Evolutionary conservation across 2,888 invertebrate species (phyloP).

Genomic region (Pemphredon lugubris): DNA sequence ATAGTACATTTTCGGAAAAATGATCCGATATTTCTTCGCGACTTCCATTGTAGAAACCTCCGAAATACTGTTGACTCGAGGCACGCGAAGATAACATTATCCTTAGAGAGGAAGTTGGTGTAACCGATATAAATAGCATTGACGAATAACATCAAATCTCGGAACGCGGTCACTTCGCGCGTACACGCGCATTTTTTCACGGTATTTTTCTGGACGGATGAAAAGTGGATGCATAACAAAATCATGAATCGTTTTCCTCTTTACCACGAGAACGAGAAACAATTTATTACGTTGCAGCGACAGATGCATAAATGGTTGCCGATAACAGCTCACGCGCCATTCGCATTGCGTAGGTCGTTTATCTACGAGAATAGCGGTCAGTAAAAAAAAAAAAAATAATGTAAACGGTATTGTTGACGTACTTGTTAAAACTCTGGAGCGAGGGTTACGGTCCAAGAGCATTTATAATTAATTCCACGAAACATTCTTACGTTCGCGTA

Average conservation of each 20-base stretch:
- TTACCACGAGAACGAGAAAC: too few relatives aligned
- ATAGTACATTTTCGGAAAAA: too few relatives aligned
- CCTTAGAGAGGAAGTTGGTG: constrained; percentile 54
- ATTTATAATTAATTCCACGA: too few relatives aligned
- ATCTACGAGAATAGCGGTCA: constrained; percentile 5
- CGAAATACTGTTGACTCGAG: constrained; percentile 48
- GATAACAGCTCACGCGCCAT: neutral
- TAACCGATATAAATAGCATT: constrained; percentile 64
- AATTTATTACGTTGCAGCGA: too few relatives aligned
- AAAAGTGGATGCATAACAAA: too few relatives aligned
- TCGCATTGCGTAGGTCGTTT: constrained; percentile 20
- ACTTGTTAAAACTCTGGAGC: too few relatives aligned
- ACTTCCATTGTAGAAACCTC: constrained; percentile 6
- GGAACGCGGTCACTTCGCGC: constrained; percentile 49
- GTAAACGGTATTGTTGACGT: neutral
- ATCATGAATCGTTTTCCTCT: too few relatives aligned
- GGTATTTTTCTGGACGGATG: constrained; percentile 16
- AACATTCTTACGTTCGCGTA: neutral
- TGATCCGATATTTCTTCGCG: too few relatives aligned
- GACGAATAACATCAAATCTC: constrained; percentile 53
- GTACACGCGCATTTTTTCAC: constrained; percentile 37
- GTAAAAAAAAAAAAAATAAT: neutral
- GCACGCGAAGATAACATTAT: constrained; percentile 48
- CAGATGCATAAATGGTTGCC: neutral
- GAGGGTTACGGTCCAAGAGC: too few relatives aligned